Evolutionary conservation across 2,888 invertebrate genomes (phyloP).

Genomic region (Smittia aterrima): DNA sequence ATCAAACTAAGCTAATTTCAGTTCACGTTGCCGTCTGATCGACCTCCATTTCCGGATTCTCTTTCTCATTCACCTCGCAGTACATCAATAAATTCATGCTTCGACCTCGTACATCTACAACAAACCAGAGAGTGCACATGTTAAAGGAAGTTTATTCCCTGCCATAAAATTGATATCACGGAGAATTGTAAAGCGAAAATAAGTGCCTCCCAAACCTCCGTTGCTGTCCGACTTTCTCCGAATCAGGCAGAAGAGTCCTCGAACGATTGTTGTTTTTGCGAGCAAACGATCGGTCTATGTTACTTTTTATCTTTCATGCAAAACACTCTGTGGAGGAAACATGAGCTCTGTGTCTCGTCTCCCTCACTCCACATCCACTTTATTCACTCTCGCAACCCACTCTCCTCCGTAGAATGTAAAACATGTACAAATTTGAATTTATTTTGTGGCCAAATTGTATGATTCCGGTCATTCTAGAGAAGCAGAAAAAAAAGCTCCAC

Average conservation of each 20-base stretch:
- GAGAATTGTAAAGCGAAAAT: slow-evolving; percentile 1
- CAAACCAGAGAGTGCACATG: slow-evolving; percentile 37
- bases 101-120: background rate
- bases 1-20: slow-evolving; percentile 3
- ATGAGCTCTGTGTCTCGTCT: background rate
- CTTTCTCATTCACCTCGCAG: background rate
- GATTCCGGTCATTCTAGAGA: slow-evolving; percentile 36
- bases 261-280: background rate
- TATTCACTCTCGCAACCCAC: background rate
- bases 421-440: slow-evolving; percentile 42
- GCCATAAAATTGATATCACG: slow-evolving; percentile 14
- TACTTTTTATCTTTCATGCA: slow-evolving; percentile 21
- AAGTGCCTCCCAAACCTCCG: slow-evolving; percentile 7
- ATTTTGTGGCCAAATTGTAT: slow-evolving; percentile 39
- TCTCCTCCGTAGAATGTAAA: slow-evolving; percentile 13
- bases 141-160: slow-evolving; percentile 34
- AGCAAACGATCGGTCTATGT: background rate
- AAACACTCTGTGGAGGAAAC: slow-evolving; percentile 3
- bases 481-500: slow-evolving; percentile 4
- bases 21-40: background rate
- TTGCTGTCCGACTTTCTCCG: background rate
- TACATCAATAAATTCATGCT: slow-evolving; percentile 11
- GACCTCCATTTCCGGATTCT: background rate
- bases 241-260: background rate
- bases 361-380: background rate